Conservation (phyloP, 2,113 vertebrate species). For the Anhinga anhinga region DNA sequence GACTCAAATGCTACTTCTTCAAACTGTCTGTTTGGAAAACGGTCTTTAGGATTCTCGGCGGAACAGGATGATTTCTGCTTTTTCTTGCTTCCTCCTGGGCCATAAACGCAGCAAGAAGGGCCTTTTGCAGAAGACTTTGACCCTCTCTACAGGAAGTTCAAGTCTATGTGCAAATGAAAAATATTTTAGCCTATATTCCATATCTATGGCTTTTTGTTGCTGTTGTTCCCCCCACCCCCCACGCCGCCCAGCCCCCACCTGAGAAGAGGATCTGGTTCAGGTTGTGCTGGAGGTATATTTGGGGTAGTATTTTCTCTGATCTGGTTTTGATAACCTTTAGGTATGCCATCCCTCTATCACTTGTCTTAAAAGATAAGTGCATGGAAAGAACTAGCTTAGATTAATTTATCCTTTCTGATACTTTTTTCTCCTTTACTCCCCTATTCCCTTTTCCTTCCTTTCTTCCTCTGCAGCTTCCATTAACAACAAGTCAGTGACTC, state of each 20-base stretch:
- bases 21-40: background rate
- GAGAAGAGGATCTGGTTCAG: background rate
- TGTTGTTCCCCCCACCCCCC: too few species aligned
- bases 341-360: background rate
- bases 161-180: background rate
- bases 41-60: background rate
- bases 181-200: background rate
- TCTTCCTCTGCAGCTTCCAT: constrained; percentile 19
- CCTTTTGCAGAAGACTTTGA: background rate
- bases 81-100: constrained; percentile 21
- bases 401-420: background rate
- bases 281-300: background rate
- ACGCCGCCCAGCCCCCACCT: too few species aligned
- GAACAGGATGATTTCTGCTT: background rate
- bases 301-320: background rate
- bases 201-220: background rate
- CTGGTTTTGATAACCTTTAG: background rate
- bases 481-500: constrained; percentile 54
- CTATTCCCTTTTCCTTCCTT: background rate
- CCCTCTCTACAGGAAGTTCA: background rate
- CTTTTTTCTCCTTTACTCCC: background rate
- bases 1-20: background rate
- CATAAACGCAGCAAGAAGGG: background rate
- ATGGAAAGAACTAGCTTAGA: background rate
- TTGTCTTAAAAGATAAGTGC: background rate